Base-by-base conservation (phyloP, 2,113 vertebrate species). In the Ammodytes dubius region DNA sequence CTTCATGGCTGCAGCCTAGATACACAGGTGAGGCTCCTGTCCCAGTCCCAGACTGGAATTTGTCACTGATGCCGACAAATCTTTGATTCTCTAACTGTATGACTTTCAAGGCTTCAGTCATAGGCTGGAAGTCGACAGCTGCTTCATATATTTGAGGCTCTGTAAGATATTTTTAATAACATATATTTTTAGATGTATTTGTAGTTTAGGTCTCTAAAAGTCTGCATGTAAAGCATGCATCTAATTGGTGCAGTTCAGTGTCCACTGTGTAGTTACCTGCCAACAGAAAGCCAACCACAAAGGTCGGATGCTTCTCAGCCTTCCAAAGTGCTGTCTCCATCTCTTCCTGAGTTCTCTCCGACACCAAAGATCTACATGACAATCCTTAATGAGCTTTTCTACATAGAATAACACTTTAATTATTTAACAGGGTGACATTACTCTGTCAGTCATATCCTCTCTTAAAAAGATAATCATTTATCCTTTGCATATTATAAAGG, bases 241-340 rank as follows among this genome's bases (percentile, higher is more conserved):
- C 27, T 27, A 27, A 27, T 27, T 27, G 27, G 1, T 27, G 27
- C 27, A 27, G 27, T 27, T 27, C 27, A 27, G 27, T 27, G 27
- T 27, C 27, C 27, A 27, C 27, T 27, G 27, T 27, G 27, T 27
- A 27, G 27, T 77, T 88, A 96, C 95, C 95, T 91, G 92, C 65
- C 43, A 96, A 82, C 43, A 95, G 79, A 46, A 93, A 83, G 37
- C 74, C 13, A 40, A 90, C 47, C 49, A 94, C 79, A 46, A 35
- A 82, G n/a, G 60, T 39, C 4, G 64, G 91, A 77, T 95, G 86
- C 82, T 94, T 95, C 90, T 95, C 95, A 77, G 93, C 87, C 39
- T 54, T 89, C 95, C 93, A 95, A 15, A 95, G 65, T 0, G 50
- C 54, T 10, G 12, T 46, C 76, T 92, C 87, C 87, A 95, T 90